phyloP scores from a whole-genome alignment of 2,797 vertebrate species.

The Dipus sagitta region DNA sequence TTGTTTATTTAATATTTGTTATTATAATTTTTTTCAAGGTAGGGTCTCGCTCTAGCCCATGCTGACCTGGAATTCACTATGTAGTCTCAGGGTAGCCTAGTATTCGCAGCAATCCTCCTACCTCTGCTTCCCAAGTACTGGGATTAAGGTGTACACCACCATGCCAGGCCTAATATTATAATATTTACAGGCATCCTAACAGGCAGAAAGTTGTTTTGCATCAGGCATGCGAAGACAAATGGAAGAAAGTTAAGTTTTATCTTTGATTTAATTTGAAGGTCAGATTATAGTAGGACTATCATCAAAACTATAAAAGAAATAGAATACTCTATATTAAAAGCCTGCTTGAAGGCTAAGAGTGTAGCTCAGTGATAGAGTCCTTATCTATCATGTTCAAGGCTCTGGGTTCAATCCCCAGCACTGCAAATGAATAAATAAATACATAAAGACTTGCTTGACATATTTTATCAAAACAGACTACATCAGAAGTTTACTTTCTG shows the following conservation, averaged over 20 bases:
- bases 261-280: not conserved
- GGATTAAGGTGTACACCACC: too few species aligned
- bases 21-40: too few species aligned
- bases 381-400: too few species aligned
- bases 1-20: not conserved
- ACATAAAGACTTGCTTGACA: not conserved
- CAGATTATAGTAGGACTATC: not conserved
- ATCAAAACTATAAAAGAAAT: not conserved
- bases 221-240: not conserved
- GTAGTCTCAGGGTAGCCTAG: too few species aligned
- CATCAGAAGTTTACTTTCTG: not conserved
- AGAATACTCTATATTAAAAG: not conserved
- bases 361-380: too few species aligned
- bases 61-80: too few species aligned
- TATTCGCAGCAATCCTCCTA: too few species aligned
- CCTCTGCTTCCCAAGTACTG: too few species aligned
- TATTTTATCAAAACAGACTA: not conserved
- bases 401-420: too few species aligned
- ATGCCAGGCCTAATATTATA: not conserved
- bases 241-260: not conserved
- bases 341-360: too few species aligned
- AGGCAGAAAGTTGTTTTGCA: not conserved
- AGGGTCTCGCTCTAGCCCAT: too few species aligned
- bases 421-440: too few species aligned
- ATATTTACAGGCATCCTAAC: not conserved